phyloP scores from a whole-genome alignment of 2,888 invertebrate species.

The Sarcophaga carnaria region DNA sequence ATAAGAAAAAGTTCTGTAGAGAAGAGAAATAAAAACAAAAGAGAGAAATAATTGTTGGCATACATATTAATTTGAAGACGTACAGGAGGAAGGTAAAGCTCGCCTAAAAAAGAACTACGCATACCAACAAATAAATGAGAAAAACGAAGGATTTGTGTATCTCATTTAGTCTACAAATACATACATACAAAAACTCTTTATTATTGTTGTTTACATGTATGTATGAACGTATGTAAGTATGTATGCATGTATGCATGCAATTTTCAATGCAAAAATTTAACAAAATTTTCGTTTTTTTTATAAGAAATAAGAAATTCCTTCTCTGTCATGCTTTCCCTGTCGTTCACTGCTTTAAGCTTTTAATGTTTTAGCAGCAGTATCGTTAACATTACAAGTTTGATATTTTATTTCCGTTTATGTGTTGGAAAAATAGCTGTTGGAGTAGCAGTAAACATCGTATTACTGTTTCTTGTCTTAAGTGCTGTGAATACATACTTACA shows the following conservation, averaged over 20 bases:
- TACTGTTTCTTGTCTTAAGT: not conserved
- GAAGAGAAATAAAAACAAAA: constrained; percentile 8
- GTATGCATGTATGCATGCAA: no score
- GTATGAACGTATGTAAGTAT: no score
- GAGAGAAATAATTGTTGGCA: constrained; percentile 51
- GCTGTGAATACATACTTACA: constrained; percentile 15
- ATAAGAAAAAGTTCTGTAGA: constrained; percentile 1
- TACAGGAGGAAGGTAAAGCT: no score
- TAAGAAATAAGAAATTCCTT: no score
- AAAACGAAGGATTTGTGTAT: no score
- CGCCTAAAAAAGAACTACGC: no score
- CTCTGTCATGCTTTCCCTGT: not conserved
- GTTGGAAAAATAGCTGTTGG: not conserved
- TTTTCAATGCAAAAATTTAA: no score
- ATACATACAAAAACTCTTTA: no score
- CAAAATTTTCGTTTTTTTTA: no score
- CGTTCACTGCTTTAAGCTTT: not conserved
- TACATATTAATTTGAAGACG: constrained; percentile 25
- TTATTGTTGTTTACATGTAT: no score
- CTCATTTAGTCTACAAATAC: no score
- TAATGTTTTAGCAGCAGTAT: not conserved
- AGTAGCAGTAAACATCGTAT: not conserved
- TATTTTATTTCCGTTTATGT: not conserved
- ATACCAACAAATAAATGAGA: no score
- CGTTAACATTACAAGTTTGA: not conserved